These are phyloP conservation scores for Misgurnus anguillicaudatus DNA, from an alignment of 2,113 vertebrate species.

Conservation along the genomic window DNA sequence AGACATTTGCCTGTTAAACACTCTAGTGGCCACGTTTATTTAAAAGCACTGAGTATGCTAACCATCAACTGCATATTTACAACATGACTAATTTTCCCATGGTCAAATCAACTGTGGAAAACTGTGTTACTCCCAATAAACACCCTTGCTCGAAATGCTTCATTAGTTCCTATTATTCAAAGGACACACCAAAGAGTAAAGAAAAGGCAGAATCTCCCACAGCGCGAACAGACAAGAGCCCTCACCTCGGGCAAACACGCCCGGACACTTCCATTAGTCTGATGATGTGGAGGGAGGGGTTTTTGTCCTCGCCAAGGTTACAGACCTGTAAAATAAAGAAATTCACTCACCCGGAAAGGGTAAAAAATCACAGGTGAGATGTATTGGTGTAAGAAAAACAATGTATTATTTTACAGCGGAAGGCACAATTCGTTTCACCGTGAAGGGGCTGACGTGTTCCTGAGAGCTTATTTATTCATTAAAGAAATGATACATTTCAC, in stretches of 20 bases:
- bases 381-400: background rate
- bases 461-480: slow-evolving; percentile 37
- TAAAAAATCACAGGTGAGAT: slow-evolving; percentile 17
- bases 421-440: background rate
- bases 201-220: slow-evolving; percentile 56
- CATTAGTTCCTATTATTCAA: slow-evolving; percentile 78
- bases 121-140: slow-evolving; percentile 59
- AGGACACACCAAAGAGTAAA: slow-evolving; percentile 66
- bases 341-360: slow-evolving; percentile 45
- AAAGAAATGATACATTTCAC: slow-evolving; percentile 66
- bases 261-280: slow-evolving; percentile 74
- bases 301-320: slow-evolving; percentile 74
- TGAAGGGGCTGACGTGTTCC: background rate
- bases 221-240: slow-evolving; percentile 62
- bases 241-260: slow-evolving; percentile 71
- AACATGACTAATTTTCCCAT: slow-evolving; percentile 31
- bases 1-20: too few species aligned
- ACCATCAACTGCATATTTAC: slow-evolving; percentile 16
- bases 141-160: slow-evolving; percentile 66
- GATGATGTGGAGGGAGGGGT: slow-evolving; percentile 63
- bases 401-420: background rate
- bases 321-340: slow-evolving; percentile 55
- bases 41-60: too few species aligned
- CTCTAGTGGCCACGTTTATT: too few species aligned
- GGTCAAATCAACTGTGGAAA: slow-evolving; percentile 21